A percentile compares a stretch with the other conserved stretches of the same genome.
These are phyloP conservation scores for Hylomyscus alleni DNA, from an alignment of 2,797 vertebrate species.

Conservation along the genomic window DNA sequence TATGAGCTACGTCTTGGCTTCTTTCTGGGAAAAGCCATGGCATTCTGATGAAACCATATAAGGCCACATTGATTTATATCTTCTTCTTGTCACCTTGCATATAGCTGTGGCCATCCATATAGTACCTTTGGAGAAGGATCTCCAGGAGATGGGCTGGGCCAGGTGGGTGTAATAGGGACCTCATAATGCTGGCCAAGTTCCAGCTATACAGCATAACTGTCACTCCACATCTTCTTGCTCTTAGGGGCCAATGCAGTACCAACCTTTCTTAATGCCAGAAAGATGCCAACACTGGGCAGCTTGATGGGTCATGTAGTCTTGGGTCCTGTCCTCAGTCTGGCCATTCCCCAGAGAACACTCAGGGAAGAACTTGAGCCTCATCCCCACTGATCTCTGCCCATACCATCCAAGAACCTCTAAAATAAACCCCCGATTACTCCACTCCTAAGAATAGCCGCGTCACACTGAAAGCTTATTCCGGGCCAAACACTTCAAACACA, in stretches of 20 bases:
- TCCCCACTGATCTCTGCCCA: constrained; percentile 61
- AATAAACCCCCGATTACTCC: constrained; percentile 76
- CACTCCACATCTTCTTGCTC: neutral
- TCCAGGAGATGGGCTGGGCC: neutral
- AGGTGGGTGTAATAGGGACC: too few species aligned
- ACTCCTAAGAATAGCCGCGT: constrained; percentile 67
- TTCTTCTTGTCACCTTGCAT: neutral
- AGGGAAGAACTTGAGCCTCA: constrained; percentile 59
- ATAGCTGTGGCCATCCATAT: neutral
- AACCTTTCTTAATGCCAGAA: neutral
- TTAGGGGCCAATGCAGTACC: too few species aligned
- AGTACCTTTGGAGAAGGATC: neutral
- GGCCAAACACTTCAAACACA: neutral
- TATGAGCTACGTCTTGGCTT: neutral
- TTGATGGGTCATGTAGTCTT: neutral
- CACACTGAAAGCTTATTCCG: neutral
- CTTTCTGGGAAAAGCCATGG: neutral
- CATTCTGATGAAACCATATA: neutral
- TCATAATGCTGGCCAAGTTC: too few species aligned
- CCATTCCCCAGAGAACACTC: constrained; percentile 52
- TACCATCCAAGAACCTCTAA: constrained; percentile 71
- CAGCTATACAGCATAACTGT: neutral
- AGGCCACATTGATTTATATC: rapidly evolving
- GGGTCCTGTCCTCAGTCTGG: constrained; percentile 71
- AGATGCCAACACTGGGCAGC: neutral